Evolutionary conservation across 2,888 invertebrate genomes (phyloP).

Genomic region (Abrostola triplasia): DNA sequence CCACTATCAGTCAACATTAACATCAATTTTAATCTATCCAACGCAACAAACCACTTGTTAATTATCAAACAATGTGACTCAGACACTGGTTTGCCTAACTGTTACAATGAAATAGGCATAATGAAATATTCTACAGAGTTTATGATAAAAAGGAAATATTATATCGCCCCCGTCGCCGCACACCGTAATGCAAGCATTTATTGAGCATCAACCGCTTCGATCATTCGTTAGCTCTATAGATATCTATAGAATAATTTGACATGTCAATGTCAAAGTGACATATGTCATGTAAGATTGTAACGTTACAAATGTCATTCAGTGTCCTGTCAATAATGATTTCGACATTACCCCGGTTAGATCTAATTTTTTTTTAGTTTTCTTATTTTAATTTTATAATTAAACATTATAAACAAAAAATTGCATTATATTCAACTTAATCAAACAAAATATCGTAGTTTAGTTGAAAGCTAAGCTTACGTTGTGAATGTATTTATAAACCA

Average conservation of each 20-base stretch:
- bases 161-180: conserved; percentile 61
- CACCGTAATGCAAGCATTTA: conserved; percentile 54
- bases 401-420: conserved; percentile 14
- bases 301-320: conserved; percentile 34
- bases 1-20: conserved; percentile 44
- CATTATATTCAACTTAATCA: conserved; percentile 22
- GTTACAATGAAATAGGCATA: conserved; percentile 78
- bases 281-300: conserved; percentile 30
- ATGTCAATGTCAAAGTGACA: conserved; percentile 43
- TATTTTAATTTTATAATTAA: conserved; percentile 2
- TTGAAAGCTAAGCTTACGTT: conserved; percentile 24
- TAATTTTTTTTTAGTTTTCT: conserved; percentile 9
- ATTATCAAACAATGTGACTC: conserved; percentile 63
- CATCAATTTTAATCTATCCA: conserved; percentile 9
- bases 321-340: conserved; percentile 12
- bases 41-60: conserved; percentile 13
- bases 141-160: conserved; percentile 70
- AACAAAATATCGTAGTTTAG: conserved; percentile 11
- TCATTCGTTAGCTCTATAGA: conserved; percentile 24
- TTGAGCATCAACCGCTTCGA: conserved; percentile 57
- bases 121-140: conserved; percentile 75
- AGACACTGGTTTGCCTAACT: conserved; percentile 57
- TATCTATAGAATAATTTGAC: conserved; percentile 25
- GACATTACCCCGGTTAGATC: conserved; percentile 12
- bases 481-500: conserved; percentile 20